Evolutionary conservation across 1,140 invertebrate genomes (phyloP).

Genomic region (Solen grandis): DNA sequence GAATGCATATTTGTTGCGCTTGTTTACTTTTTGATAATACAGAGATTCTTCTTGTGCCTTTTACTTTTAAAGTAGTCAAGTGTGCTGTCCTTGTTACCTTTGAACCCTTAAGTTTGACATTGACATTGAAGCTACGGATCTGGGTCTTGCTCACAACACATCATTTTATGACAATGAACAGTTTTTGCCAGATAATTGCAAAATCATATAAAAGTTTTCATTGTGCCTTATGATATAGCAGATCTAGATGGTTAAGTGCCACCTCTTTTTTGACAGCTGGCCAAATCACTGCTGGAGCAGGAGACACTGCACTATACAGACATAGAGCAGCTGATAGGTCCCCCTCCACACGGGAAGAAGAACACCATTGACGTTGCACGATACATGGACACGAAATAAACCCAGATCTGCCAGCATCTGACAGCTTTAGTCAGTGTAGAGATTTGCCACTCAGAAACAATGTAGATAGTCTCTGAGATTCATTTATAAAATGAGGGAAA

Average conservation of each 20-base stretch:
- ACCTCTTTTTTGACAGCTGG: conserved; percentile 85
- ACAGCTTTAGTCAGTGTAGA: too few relatives aligned
- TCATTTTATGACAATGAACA: not conserved
- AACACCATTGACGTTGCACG: conserved; percentile 17
- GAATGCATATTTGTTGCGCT: too few relatives aligned
- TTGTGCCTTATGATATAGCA: not conserved
- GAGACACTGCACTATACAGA: conserved; percentile 97
- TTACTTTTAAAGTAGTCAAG: too few relatives aligned
- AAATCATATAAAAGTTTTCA: not conserved
- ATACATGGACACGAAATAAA: too few relatives aligned
- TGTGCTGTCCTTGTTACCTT: not conserved
- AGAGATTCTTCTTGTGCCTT: too few relatives aligned
- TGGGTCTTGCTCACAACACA: not conserved
- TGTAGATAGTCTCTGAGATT: too few relatives aligned
- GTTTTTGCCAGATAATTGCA: not conserved
- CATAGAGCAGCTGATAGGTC: conserved; percentile 93
- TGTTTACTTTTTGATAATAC: too few relatives aligned
- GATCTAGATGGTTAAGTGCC: conserved; percentile 15
- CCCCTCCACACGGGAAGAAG: conserved; percentile 92
- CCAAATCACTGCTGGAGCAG: conserved; percentile 90
- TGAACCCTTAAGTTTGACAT: not conserved
- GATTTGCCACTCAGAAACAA: too few relatives aligned
- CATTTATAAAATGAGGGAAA: too few relatives aligned
- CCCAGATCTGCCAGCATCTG: too few relatives aligned
- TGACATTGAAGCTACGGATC: not conserved